Conservation (phyloP, 1,140 invertebrate genomes). For the Sesamia nonagrioides region DNA sequence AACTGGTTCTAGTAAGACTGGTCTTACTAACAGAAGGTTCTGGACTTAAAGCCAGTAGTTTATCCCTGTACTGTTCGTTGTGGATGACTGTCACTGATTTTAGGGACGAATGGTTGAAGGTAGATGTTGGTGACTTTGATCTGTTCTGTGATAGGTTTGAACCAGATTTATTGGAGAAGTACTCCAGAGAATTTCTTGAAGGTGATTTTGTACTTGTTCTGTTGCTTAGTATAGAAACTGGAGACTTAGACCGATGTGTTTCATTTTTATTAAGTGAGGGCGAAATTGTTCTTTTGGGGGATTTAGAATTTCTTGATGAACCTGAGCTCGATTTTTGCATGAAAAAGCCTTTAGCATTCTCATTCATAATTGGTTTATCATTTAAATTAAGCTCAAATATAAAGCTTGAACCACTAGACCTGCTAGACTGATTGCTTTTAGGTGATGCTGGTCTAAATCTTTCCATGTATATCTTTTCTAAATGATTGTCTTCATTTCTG, state of each 20-base stretch:
- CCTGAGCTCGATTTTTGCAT: conserved; percentile 61
- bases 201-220: conserved; percentile 11
- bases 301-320: conserved; percentile 56
- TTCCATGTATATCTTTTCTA: conserved; percentile 81
- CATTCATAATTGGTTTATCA: conserved; percentile 48
- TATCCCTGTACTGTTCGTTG: conserved; percentile 63
- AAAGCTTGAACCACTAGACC: conserved; percentile 58
- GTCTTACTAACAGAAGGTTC: conserved; percentile 72
- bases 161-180: conserved; percentile 19
- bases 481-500: conserved; percentile 73
- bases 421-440: conserved; percentile 61
- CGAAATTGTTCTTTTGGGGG: conserved; percentile 56
- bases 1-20: conserved; percentile 73
- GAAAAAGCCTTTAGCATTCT: conserved; percentile 65
- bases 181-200: conserved; percentile 13
- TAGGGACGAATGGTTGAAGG: conserved; percentile 67
- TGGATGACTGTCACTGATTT: conserved; percentile 65
- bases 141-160: conserved; percentile 50
- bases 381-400: conserved; percentile 39
- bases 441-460: conserved; percentile 73
- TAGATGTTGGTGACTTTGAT: conserved; percentile 68
- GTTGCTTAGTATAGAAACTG: conserved; percentile 33
- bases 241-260: conserved; percentile 57
- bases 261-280: conserved; percentile 48
- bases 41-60: conserved; percentile 65